These are phyloP conservation scores for Sebastes umbrosus DNA, from an alignment of 2,797 vertebrate species.

Conservation along the genomic window DNA sequence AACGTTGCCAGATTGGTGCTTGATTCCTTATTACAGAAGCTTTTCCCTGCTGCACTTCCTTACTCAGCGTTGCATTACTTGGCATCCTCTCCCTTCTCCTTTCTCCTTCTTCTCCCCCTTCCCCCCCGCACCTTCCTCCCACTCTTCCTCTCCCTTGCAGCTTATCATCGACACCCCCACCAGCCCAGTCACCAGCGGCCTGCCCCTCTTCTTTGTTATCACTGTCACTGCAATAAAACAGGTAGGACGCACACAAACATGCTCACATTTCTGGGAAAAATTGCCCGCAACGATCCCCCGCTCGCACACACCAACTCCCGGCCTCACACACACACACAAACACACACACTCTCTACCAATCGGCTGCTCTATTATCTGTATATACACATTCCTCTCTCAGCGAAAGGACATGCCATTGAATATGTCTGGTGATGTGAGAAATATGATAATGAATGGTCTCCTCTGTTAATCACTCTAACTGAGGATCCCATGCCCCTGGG, in stretches of 20 bases:
- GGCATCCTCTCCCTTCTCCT: conserved; percentile 23
- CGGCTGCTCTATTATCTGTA: conserved; percentile 59
- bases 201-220: conserved; percentile 98
- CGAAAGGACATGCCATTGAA: conserved; percentile 74
- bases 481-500: conserved; percentile 61
- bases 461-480: conserved; percentile 75
- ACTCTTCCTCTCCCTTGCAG: conserved; percentile 73
- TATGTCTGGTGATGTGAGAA: conserved; percentile 81
- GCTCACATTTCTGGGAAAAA: conserved; percentile 38
- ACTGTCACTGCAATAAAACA: conserved; percentile 98
- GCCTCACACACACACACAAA: neutral
- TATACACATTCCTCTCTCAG: conserved; percentile 70
- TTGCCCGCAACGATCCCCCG: neutral
- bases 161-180: conserved; percentile 98
- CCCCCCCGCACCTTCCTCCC: neutral
- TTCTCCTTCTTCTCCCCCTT: neutral
- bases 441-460: conserved; percentile 81
- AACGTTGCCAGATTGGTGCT: neutral
- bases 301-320: neutral
- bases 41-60: conserved; percentile 28
- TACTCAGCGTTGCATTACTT: conserved; percentile 43
- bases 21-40: conserved; percentile 15
- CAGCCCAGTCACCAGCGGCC: conserved; percentile 96
- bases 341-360: conserved; percentile 21
- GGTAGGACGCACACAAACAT: conserved; percentile 77